A percentile compares a stretch with the other conserved stretches of the same genome.
These are phyloP conservation scores for Magallana ariakensis DNA, from an alignment of 1,140 invertebrate genomes.

Conservation along the genomic window DNA sequence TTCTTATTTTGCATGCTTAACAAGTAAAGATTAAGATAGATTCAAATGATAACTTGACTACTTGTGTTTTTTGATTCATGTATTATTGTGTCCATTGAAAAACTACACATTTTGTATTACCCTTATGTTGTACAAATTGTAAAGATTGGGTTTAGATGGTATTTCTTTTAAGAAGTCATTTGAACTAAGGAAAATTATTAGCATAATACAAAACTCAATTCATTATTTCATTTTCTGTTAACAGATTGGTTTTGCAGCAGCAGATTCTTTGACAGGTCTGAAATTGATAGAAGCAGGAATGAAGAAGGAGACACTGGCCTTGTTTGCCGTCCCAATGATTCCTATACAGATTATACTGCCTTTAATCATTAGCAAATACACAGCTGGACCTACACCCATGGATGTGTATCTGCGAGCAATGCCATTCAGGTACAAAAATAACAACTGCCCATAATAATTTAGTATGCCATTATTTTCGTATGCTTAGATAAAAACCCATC, in stretches of 20 bases:
- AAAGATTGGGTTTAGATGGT: no score
- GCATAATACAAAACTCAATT: no score
- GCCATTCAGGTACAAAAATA: constrained; percentile 86
- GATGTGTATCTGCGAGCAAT: constrained; percentile 93
- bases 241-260: constrained; percentile 97
- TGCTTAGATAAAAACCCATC: neutral
- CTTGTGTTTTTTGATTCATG: no score
- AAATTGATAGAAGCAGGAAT: constrained; percentile 97
- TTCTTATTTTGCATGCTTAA: no score
- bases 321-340: constrained; percentile 92
- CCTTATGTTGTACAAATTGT: no score
- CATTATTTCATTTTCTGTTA: constrained; percentile 57
- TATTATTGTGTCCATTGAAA: no score
- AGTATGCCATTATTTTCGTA: neutral
- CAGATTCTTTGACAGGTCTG: constrained; percentile 95
- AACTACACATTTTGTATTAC: no score
- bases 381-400: constrained; percentile 92
- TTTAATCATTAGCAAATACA: constrained; percentile 92
- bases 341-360: constrained; percentile 97
- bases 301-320: constrained; percentile 95
- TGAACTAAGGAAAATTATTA: no score
- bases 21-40: no score
- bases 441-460: neutral
- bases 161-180: no score
- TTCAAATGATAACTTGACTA: no score